Conservation (phyloP, 23 tunicate species). For the Trididemnum clinides region DNA sequence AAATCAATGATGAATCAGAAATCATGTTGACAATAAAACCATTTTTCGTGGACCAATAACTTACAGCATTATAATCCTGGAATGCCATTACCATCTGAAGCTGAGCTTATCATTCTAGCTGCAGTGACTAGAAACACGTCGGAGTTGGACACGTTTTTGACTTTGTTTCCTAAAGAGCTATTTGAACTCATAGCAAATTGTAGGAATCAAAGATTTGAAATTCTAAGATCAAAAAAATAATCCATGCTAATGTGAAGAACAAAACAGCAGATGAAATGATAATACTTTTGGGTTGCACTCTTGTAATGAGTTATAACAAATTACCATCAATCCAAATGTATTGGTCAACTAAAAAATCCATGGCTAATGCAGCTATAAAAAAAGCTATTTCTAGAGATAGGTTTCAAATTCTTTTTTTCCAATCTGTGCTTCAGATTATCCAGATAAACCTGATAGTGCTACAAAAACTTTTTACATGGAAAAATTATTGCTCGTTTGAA, state of each 20-base stretch:
- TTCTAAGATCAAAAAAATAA: not conserved
- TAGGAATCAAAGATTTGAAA: not conserved
- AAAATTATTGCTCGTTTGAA: not conserved
- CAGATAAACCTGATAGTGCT: not conserved
- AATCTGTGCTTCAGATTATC: not conserved
- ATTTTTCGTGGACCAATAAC: not conserved
- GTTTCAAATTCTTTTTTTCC: not conserved
- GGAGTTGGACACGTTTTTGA: not conserved
- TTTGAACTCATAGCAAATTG: not conserved
- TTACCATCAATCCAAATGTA: not conserved
- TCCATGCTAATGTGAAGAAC: not conserved
- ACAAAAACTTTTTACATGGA: not conserved
- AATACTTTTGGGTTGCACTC: conserved; percentile 8
- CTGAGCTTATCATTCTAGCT: not conserved
- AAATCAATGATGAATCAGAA: not conserved
- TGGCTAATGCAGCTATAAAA: not conserved
- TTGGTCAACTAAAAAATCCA: conserved; percentile 7
- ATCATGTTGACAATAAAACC: not conserved
- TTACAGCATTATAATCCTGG: not conserved
- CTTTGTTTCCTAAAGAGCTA: not conserved
- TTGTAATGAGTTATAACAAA: not conserved
- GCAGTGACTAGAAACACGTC: not conserved
- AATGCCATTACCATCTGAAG: not conserved
- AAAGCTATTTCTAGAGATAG: not conserved
- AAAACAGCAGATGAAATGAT: not conserved